phyloP scores from a whole-genome alignment of 2,888 invertebrate genomes.

The Neoaliturus tenellus region DNA sequence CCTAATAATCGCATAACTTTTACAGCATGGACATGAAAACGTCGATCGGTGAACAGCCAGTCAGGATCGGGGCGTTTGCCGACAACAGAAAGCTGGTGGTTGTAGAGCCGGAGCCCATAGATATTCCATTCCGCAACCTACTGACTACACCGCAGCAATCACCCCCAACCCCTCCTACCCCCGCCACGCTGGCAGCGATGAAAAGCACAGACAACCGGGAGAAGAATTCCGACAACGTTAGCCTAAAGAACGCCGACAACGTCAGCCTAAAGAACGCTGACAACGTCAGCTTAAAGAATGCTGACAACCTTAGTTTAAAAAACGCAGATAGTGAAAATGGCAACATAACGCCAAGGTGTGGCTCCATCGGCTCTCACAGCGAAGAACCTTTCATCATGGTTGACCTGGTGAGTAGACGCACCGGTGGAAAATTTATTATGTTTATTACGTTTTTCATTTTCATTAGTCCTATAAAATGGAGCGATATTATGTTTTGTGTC shows the following conservation, averaged over 20 bases:
- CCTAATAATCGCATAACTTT: too few relatives aligned
- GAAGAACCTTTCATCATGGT: conserved; percentile 83
- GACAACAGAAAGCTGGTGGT: conserved; percentile 74
- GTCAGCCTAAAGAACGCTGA: conserved; percentile 52
- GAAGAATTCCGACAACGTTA: conserved; percentile 42
- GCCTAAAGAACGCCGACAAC: conserved; percentile 56
- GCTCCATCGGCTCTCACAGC: conserved; percentile 71
- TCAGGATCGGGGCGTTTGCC: conserved; percentile 88
- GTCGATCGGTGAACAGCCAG: conserved; percentile 80
- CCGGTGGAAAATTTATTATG: too few relatives aligned
- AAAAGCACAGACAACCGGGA: not conserved
- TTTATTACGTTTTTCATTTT: too few relatives aligned
- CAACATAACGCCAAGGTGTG: conserved; percentile 69
- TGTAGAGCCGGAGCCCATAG: conserved; percentile 74
- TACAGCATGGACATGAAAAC: conserved; percentile 80
- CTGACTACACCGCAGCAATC: conserved; percentile 70
- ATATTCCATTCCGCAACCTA: conserved; percentile 81
- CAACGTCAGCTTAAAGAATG: conserved; percentile 56
- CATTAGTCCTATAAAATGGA: too few relatives aligned
- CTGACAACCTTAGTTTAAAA: conserved; percentile 58
- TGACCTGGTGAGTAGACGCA: conserved; percentile 79
- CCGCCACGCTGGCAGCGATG: not conserved
- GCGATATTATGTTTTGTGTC: too few relatives aligned
- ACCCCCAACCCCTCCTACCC: conserved; percentile 61
- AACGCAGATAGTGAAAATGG: conserved; percentile 72